phyloP scores from a whole-genome alignment of 2,113 vertebrate genomes.

The Lepus americanus region DNA sequence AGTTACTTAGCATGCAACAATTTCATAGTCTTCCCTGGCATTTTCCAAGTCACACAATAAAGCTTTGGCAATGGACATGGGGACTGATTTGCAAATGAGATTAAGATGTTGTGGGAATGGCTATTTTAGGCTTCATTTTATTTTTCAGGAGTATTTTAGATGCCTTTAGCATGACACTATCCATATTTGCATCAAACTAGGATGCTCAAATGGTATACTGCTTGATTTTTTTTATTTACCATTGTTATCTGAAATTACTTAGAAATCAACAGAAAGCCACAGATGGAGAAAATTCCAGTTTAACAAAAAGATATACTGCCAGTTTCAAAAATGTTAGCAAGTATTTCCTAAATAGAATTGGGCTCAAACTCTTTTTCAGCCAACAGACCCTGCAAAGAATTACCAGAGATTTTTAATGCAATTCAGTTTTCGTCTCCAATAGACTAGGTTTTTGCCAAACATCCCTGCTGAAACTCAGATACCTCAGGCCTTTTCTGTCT shows the following conservation, averaged over 20 bases:
- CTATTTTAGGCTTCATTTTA: neutral
- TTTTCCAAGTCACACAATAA: neutral
- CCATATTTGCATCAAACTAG: neutral
- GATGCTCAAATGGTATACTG: neutral
- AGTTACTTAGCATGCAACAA: neutral
- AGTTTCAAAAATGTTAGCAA: slow-evolving; percentile 44
- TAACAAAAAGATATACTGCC: slow-evolving; percentile 25
- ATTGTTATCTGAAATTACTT: slow-evolving; percentile 57
- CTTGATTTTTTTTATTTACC: neutral
- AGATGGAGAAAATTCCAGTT: slow-evolving; percentile 47
- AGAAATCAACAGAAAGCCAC: slow-evolving; percentile 48
- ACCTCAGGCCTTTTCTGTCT: neutral
- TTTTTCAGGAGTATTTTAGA: neutral
- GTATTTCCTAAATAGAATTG: slow-evolving; percentile 1
- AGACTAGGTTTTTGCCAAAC: neutral
- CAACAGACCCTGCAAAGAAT: neutral
- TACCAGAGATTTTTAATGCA: neutral
- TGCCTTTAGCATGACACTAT: slow-evolving; percentile 30
- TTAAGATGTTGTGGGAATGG: neutral
- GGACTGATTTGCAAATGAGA: neutral
- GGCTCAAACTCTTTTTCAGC: neutral
- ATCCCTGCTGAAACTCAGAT: neutral
- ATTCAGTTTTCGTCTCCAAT: neutral
- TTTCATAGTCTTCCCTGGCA: neutral
- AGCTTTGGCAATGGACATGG: neutral